These are phyloP conservation scores for Saturnia pavonia DNA, from an alignment of 2,888 invertebrate species.

Conservation along the genomic window DNA sequence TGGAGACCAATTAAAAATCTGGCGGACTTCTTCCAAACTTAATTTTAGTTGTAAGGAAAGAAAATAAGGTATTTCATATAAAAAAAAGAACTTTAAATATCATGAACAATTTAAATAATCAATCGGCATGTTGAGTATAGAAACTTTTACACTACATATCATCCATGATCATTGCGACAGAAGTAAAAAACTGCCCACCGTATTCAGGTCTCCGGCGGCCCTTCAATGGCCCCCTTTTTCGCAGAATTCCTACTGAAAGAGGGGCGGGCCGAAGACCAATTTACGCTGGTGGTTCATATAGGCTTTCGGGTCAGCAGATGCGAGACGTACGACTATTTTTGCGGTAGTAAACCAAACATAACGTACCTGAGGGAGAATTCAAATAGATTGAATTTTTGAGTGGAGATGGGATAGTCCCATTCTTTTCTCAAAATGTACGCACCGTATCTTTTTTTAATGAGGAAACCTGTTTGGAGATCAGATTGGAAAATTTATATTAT, in stretches of 20 bases:
- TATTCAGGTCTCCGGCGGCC: slow-evolving; percentile 36
- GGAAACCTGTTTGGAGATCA: not conserved
- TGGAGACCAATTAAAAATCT: no score
- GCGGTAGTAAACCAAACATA: slow-evolving; percentile 40
- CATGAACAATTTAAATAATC: no score
- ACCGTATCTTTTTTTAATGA: not conserved
- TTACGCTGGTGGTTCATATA: slow-evolving; percentile 43
- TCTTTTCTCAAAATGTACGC: not conserved
- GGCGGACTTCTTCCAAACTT: no score
- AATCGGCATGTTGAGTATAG: no score
- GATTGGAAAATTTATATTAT: not conserved
- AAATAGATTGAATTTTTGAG: slow-evolving; percentile 45
- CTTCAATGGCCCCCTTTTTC: slow-evolving; percentile 29
- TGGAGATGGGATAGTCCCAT: slow-evolving; percentile 7
- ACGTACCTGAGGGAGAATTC: slow-evolving; percentile 42
- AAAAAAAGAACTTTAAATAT: no score
- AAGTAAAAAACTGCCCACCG: slow-evolving; percentile 35
- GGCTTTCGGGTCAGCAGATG: slow-evolving; percentile 59
- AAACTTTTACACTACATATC: slow-evolving; percentile 15
- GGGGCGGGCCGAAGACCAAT: slow-evolving; percentile 32
- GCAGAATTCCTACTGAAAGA: not conserved
- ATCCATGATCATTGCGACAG: slow-evolving; percentile 15
- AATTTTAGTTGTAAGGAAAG: no score
- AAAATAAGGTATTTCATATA: no score
- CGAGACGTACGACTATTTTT: slow-evolving; percentile 52